Percentiles rank a stretch among this genome's conserved stretches.
Evolutionary conservation across 2,797 vertebrate species (phyloP).

Genomic region (Sebastolobus altivelis): DNA sequence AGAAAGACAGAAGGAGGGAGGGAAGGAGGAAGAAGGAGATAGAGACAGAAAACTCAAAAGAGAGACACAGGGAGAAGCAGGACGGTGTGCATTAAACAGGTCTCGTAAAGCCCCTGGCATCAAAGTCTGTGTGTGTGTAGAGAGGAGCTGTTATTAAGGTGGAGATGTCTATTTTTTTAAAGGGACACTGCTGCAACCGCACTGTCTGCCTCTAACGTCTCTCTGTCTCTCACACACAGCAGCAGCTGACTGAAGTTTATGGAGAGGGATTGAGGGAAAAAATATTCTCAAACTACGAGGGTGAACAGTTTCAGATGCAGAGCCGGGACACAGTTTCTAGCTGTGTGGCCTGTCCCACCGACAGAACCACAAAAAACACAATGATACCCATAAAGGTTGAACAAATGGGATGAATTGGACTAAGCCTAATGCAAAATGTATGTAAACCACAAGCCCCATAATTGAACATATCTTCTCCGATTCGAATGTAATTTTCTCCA

Average conservation of each 20-base stretch:
- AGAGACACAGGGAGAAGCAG: constrained; percentile 45
- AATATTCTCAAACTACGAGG: constrained; percentile 28
- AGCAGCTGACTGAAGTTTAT: constrained; percentile 52
- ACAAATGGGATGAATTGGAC: constrained; percentile 65
- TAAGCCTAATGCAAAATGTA: constrained; percentile 65
- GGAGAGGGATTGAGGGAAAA: constrained; percentile 39
- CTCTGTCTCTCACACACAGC: constrained; percentile 35
- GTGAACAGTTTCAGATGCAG: constrained; percentile 24
- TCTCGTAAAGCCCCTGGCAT: constrained; percentile 76
- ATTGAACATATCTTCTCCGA: constrained; percentile 68
- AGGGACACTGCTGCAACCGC: constrained; percentile 62
- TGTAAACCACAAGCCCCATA: constrained; percentile 64
- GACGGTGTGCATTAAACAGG: constrained; percentile 60
- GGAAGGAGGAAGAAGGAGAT: constrained; percentile 56
- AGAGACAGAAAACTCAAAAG: constrained; percentile 63
- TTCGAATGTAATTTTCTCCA: constrained; percentile 58
- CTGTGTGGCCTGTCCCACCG: constrained; percentile 70
- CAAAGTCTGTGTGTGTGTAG: constrained; percentile 66
- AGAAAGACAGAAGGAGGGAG: constrained; percentile 63
- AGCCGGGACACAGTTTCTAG: constrained; percentile 43
- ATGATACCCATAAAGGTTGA: constrained; percentile 55
- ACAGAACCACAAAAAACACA: constrained; percentile 71
- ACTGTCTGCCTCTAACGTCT: constrained; percentile 48
- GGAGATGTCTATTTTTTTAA: constrained; percentile 62
- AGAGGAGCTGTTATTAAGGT: constrained; percentile 80